These are phyloP conservation scores for Sinohyriopsis cumingii DNA, from an alignment of 2,888 invertebrate genomes.

Conservation along the genomic window DNA sequence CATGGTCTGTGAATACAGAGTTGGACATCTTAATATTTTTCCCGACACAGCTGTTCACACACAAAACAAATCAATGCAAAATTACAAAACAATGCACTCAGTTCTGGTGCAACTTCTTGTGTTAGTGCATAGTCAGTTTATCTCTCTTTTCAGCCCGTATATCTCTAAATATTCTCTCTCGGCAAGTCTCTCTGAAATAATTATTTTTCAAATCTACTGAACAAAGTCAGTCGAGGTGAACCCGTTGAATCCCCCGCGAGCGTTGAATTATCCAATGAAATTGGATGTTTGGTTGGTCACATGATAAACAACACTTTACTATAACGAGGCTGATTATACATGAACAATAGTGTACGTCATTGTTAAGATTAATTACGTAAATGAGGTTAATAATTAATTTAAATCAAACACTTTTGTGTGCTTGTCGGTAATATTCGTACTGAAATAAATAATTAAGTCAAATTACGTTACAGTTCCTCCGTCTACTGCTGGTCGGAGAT, in stretches of 20 bases:
- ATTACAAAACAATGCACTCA: neutral
- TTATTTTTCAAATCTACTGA: conserved; percentile 20
- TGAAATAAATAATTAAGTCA: too few species aligned
- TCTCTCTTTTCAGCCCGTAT: too few species aligned
- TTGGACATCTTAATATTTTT: conserved; percentile 41
- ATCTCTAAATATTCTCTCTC: neutral
- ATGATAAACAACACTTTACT: conserved; percentile 33
- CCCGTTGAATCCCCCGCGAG: conserved; percentile 64
- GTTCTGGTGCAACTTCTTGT: neutral
- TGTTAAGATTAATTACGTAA: too few species aligned
- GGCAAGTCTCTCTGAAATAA: conserved; percentile 1
- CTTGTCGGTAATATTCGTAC: too few species aligned
- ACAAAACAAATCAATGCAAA: neutral
- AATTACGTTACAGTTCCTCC: too few species aligned
- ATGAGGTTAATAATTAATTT: too few species aligned
- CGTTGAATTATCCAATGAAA: conserved; percentile 58
- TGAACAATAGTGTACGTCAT: too few species aligned
- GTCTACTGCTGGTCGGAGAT: too few species aligned
- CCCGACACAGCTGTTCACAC: conserved; percentile 4
- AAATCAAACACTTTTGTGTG: too few species aligned
- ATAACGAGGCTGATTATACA: too few species aligned
- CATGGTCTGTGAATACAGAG: conserved; percentile 39
- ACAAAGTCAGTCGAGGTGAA: conserved; percentile 33
- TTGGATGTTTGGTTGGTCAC: conserved; percentile 40
- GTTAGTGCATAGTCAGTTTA: too few species aligned